Base-by-base conservation (phyloP, 1,140 invertebrate species). In the Drosophila asahinai region DNA sequence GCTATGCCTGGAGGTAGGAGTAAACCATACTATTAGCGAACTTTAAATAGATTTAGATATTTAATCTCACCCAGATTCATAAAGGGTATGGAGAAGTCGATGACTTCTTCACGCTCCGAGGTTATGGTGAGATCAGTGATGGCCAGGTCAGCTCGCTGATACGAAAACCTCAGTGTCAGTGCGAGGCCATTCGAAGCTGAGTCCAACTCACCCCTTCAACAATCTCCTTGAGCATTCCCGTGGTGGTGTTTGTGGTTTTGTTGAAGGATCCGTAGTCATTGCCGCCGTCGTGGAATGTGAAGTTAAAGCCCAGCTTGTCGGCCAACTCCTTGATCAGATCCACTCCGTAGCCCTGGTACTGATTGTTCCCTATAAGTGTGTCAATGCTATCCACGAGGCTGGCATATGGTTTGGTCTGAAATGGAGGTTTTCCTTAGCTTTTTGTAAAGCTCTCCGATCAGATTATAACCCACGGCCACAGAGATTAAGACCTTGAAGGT, bases 81-180 rank as follows among this genome's bases (percentile, higher is more conserved):
- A 81, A 98, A 98, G 0, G 98, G 97, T 92, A 96, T 97, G 0
- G 97, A 98, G 86, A 99, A 98, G 92, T 98, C 98, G 0, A 98
- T 97, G 1, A 95, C 97, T 89, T 95, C 95, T 91, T 97, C 96
- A 15, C 98, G 94, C 51, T 96, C 95, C 15, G 97, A 95, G 5
- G 97, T 99, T 74, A 99, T 98, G 0, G 98, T 98, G 42, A 99
- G 94, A 93, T 98, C 98, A 0, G 96, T 97, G 36, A 98, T 97
- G 0, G 97, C 97, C 65, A 98, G 94, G 94, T 98, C 96, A 6
- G 97, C 96, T 83, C 95, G 94, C 91, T 93, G n/a, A 45, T 15
- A 36, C 9, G 0, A 19, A 15, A n/a, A n/a, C 9, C 12, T 6
- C n/a, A n/a, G n/a, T 12, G 5, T 6, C 9, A 25, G 36, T 48